Base-by-base conservation (phyloP, 1,140 invertebrate species). In the Elysia chlorotica region DNA sequence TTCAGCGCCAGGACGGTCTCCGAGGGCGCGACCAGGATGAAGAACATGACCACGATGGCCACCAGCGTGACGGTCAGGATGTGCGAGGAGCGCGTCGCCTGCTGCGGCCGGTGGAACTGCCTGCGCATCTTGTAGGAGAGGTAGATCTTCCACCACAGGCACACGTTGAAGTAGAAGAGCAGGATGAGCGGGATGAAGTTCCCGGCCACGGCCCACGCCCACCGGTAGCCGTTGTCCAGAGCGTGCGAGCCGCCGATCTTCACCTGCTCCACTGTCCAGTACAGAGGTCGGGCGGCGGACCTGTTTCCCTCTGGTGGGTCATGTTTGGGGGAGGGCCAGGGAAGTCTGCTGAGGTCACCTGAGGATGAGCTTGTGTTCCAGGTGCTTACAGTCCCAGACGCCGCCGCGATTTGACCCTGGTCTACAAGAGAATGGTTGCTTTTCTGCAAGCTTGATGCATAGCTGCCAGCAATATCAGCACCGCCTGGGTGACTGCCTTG, bases 41-140 rank as follows among this genome's bases (percentile, higher is more conserved):
- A 78, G 65, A 87, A 87, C 83, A 87, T 83, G 14, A 85, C 78
- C 10, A 87, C 83, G 21, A 87, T 86, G 33, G 81, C 81, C 6
- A 87, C 79, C 1, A 87, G 78, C 0, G 84, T 87, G 21, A 86
- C 74, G 6, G 85, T 87, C 6, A 87, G 71, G 1, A 81, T 81
- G 54, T 82, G 76, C 30, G 76, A 77, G 1, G 80, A 76, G 65
- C 72, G 80, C 37, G 62, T 74, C 28, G 63, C 66, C 35, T 65
- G 61, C 19, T 65, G 59, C 41, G 78, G 73, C 6, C 79, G 70
- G 21, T 78, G 76, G 66, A 85, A 83, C 68, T 80, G 81, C 48
- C 80, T 78, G 17, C 86, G 76, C 65, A 82, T 77, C 67, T 79
- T 79, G 75, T 83, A 84, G 0, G 85, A 85, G 59, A 80, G 77